Evolutionary conservation across 2,113 vertebrate species (phyloP).

Genomic region (Lophochroa leadbeateri): DNA sequence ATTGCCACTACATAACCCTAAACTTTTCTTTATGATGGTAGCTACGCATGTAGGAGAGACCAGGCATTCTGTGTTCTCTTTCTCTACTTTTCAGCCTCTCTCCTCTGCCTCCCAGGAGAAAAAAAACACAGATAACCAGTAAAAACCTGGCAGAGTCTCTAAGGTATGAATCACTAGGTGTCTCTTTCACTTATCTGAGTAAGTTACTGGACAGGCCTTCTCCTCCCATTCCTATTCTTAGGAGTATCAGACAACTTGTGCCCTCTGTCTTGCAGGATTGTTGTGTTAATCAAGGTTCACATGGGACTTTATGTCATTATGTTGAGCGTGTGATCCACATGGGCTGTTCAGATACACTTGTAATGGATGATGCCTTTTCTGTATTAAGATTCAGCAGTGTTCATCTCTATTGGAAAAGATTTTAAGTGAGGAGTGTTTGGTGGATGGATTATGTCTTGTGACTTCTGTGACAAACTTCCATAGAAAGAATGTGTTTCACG

Average conservation of each 20-base stretch:
- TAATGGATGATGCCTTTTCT: neutral
- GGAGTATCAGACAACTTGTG: neutral
- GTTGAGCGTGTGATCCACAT: neutral
- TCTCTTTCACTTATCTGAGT: neutral
- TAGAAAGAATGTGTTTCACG: neutral
- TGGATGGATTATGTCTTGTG: neutral
- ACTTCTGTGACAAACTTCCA: neutral
- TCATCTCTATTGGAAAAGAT: neutral
- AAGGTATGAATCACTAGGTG: neutral
- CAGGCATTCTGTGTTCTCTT: neutral
- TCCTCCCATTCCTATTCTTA: neutral
- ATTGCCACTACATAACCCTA: neutral
- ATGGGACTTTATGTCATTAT: neutral
- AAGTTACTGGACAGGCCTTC: neutral
- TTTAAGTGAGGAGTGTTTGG: neutral
- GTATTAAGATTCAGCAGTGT: neutral
- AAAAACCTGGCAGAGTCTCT: neutral
- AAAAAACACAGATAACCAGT: neutral
- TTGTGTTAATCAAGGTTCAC: neutral
- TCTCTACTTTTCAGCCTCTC: neutral
- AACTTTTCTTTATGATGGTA: neutral
- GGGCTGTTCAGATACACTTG: neutral
- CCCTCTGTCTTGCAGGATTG: neutral
- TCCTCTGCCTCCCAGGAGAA: neutral
- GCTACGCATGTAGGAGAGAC: neutral